A percentile compares a stretch with the other conserved stretches of the same genome.
Evolutionary conservation across 1,140 invertebrate genomes (phyloP).

Genomic region (Battus philenor): DNA sequence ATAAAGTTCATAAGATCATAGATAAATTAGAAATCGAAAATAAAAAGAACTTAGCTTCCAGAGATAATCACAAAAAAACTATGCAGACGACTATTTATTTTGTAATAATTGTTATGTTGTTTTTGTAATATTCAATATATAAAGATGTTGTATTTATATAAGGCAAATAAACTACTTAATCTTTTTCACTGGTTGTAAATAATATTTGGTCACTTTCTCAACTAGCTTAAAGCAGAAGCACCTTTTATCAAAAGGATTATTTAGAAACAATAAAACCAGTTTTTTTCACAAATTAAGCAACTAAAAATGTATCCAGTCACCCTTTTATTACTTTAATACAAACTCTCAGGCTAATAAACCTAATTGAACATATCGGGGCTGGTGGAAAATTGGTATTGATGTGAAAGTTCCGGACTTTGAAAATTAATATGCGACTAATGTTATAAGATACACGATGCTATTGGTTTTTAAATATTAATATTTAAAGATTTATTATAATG

Average conservation of each 20-base stretch:
- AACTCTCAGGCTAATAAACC: constrained; percentile 17
- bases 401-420: constrained; percentile 34
- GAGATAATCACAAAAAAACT: constrained; percentile 20
- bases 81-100: constrained; percentile 5
- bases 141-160: not conserved
- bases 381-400: constrained; percentile 55
- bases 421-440: constrained; percentile 34
- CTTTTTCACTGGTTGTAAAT: no score
- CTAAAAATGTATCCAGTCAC: no score
- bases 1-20: constrained; percentile 61
- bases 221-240: no score
- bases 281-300: no score
- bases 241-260: no score
- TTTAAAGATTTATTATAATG: no score
- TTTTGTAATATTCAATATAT: constrained; percentile 6
- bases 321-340: constrained; percentile 15
- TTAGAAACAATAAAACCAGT: no score
- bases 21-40: constrained; percentile 49
- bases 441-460: no score
- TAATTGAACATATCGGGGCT: constrained; percentile 42
- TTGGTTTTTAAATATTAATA: no score
- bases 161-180: not conserved
- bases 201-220: no score
- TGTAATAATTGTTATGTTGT: constrained; percentile 8
- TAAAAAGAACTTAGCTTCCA: constrained; percentile 27